A percentile compares a stretch with the other conserved stretches of the same genome.
Evolutionary conservation across 1,140 invertebrate genomes (phyloP).

Genomic region (Tribolium madens): DNA sequence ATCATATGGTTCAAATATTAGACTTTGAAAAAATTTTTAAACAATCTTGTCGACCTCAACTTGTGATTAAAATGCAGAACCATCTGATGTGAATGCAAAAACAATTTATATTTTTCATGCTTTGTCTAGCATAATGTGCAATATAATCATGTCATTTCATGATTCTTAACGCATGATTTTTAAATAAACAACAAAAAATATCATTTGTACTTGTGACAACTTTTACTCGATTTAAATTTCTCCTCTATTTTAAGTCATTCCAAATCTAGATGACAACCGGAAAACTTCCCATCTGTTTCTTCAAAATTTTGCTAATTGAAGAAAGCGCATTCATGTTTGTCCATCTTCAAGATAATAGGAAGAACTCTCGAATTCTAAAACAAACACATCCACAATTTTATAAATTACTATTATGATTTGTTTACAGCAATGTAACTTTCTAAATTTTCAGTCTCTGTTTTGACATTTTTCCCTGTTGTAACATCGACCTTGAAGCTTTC

Average conservation of each 20-base stretch:
- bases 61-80: background rate
- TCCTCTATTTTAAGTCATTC: too few species aligned
- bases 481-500: constrained; percentile 6
- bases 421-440: background rate
- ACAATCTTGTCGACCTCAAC: background rate
- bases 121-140: constrained; percentile 9
- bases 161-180: background rate
- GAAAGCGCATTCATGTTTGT: background rate
- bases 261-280: too few species aligned
- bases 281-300: background rate
- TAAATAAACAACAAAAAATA: background rate
- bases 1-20: too few species aligned
- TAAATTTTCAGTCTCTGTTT: constrained; percentile 1
- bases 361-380: constrained; percentile 3
- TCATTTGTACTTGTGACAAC: background rate
- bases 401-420: background rate
- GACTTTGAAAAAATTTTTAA: background rate
- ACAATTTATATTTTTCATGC: constrained; percentile 15
- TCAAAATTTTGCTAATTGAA: background rate
- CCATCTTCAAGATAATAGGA: background rate
- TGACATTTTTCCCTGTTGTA: background rate
- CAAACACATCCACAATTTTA: background rate
- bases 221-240: background rate
- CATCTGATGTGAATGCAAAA: background rate
- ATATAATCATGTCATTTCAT: background rate